Percentiles rank a stretch among this genome's conserved stretches.
Evolutionary conservation across 2,113 vertebrate genomes (phyloP).

Genomic region (Alligator mississippiensis): DNA sequence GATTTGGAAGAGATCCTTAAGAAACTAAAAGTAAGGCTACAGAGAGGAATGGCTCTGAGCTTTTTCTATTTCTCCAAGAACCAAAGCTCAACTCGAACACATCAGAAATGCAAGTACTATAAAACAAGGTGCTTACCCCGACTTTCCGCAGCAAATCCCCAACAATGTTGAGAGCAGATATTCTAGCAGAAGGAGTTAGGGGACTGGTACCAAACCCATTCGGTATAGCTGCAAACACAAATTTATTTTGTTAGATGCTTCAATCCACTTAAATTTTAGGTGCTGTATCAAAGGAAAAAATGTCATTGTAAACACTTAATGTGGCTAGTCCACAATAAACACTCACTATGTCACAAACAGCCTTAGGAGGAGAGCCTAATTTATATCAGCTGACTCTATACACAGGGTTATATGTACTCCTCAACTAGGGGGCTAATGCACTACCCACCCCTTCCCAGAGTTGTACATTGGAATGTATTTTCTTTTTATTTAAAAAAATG

Average conservation of each 20-base stretch:
- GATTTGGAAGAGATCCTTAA: neutral
- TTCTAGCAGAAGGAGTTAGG: conserved; percentile 94
- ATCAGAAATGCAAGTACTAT: neutral
- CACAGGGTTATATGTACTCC: neutral
- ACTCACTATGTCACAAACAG: neutral
- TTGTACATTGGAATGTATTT: neutral
- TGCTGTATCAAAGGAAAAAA: neutral
- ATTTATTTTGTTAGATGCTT: neutral
- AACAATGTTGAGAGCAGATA: conserved; percentile 98
- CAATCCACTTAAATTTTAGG: neutral
- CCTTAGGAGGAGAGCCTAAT: neutral
- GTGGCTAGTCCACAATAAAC: neutral
- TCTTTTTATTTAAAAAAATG: neutral
- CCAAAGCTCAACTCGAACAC: neutral
- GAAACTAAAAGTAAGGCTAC: rapidly evolving
- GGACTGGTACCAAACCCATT: conserved; percentile 93
- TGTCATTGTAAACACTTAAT: neutral
- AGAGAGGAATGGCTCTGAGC: neutral
- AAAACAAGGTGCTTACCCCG: conserved; percentile 83
- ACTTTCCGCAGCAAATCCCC: conserved; percentile 99
- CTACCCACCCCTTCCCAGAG: conserved; percentile 4
- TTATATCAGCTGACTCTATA: neutral
- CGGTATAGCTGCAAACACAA: conserved; percentile 84
- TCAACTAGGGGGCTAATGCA: conserved; percentile 10
- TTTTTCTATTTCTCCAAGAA: rapidly evolving